A percentile compares a stretch with the other conserved stretches of the same genome.
Evolutionary conservation across 2,888 invertebrate species (phyloP).

Genomic region (Gortyna flavago): DNA sequence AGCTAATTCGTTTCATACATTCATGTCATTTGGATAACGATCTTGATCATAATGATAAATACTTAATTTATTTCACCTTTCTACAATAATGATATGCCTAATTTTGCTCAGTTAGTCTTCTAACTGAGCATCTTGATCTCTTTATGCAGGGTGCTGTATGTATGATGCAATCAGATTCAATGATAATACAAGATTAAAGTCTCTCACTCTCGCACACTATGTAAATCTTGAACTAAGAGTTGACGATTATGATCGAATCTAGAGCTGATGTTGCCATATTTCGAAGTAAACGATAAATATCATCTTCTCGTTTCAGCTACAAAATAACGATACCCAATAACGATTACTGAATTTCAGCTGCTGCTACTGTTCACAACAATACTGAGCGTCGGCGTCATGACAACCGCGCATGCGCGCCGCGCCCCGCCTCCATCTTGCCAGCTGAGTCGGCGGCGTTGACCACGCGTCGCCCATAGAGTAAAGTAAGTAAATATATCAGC

Average conservation of each 20-base stretch:
- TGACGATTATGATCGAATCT: not conserved
- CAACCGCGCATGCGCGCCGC: conserved; percentile 79
- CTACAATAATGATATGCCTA: not conserved
- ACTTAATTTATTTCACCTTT: not conserved
- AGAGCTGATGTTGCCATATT: too few relatives aligned
- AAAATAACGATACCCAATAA: conserved; percentile 19
- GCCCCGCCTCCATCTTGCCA: conserved; percentile 60
- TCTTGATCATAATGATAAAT: not conserved
- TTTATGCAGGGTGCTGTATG: not conserved
- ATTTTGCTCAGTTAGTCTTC: not conserved
- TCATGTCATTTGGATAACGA: not conserved
- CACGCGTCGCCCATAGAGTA: too few relatives aligned
- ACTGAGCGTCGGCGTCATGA: conserved; percentile 75
- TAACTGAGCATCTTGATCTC: not conserved
- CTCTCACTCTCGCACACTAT: not conserved
- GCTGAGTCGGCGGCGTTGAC: conserved; percentile 59
- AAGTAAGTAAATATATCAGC: too few relatives aligned
- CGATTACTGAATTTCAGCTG: conserved; percentile 26
- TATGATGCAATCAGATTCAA: too few relatives aligned
- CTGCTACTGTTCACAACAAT: conserved; percentile 52
- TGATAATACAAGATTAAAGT: not conserved
- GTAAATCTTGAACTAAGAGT: not conserved
- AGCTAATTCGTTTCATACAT: not conserved
- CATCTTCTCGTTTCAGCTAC: not conserved
- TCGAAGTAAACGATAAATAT: not conserved